Base-by-base conservation (phyloP, 23 tunicate genomes). In the Trididemnum nubilum region DNA sequence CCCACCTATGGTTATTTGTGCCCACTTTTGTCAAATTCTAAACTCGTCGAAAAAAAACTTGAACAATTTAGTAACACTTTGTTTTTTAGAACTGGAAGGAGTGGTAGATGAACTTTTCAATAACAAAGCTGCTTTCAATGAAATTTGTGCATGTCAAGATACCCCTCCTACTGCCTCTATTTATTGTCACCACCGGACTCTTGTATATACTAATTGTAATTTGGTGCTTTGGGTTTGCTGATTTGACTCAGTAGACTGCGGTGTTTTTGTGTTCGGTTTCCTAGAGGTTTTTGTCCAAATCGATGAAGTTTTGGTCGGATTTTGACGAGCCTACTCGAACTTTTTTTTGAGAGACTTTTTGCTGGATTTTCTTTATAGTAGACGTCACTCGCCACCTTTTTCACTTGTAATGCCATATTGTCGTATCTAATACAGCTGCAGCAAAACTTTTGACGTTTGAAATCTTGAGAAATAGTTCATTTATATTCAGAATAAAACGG, bases 81-180 rank as follows among this genome's bases (percentile, higher is more conserved):
- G 37, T 67, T 12, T 33, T 67, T 12, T 33, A 67, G 74, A 67
- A 33, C 38, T 67, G 74, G 74, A 67, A 67, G 74, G 74, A 67
- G 2, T 67, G 74, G 54, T 44, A 44, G 54, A 44, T 9, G 15
- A 15, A 15, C 9, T 9, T 15, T 9, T 44, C 15, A 15, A 44
- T 44, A 44, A 44, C 15, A 44, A 44, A 44, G 54, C 54, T 44
- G 37, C 22, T 67, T 33, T 30, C 22, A 24, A 67, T 4, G 7
- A 4, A 33, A 67, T 5, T 3, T 31, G 74, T 67, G 74, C 38
- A 33, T 33, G 38, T 33, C 38, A 33, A 33, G n/a, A n/a, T n/a
- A 67, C 18, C 74, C 22, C 7, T 33, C 33, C 38, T 67, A 67
- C 74, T 67, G 74, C 74, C 74, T 67, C 74, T 24, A 33, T 67